These are phyloP conservation scores for Taenioides sp. DNA, from an alignment of 2,797 vertebrate species.

Conservation along the genomic window DNA sequence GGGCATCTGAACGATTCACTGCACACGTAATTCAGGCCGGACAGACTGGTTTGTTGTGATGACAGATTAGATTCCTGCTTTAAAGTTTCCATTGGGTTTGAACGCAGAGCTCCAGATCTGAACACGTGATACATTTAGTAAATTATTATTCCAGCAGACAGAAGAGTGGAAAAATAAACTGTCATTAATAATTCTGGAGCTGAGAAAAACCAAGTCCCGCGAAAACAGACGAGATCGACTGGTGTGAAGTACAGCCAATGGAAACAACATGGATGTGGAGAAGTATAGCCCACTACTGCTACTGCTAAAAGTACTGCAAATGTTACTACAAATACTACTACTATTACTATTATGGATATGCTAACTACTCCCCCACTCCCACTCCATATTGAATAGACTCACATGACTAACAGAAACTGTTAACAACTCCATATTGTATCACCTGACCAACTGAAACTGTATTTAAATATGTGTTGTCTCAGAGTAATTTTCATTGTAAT, in stretches of 20 bases:
- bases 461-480: too few relatives aligned
- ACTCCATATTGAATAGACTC: too few relatives aligned
- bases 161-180: neutral
- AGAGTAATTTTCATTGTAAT: too few relatives aligned
- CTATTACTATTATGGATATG: too few relatives aligned
- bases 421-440: too few relatives aligned
- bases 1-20: neutral
- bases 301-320: too few relatives aligned
- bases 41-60: conserved; percentile 4
- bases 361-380: too few relatives aligned
- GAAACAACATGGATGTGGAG: neutral
- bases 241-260: neutral
- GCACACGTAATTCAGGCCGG: conserved; percentile 16
- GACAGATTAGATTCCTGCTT: conserved; percentile 1
- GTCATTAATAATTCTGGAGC: neutral
- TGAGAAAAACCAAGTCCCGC: neutral
- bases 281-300: too few relatives aligned
- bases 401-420: too few relatives aligned
- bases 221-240: neutral
- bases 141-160: neutral
- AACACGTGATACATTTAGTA: conserved; percentile 4
- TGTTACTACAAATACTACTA: too few relatives aligned
- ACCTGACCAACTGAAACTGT: too few relatives aligned
- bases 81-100: conserved; percentile 24
- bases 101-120: conserved; percentile 21